Evolutionary conservation across 1,140 invertebrate species (phyloP).

Genomic region (Ceratina japonica): DNA sequence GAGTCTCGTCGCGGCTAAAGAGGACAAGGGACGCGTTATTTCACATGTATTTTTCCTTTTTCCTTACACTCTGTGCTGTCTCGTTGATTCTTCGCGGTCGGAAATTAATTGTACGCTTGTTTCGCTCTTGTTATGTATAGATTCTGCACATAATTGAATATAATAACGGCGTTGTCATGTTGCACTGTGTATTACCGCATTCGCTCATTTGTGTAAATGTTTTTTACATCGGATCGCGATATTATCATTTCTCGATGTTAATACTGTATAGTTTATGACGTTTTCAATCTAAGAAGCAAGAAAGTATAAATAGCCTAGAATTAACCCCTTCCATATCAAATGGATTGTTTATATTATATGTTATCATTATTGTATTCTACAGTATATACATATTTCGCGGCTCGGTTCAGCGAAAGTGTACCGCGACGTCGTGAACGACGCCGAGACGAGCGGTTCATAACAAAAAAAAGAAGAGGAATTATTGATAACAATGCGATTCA

Average conservation of each 20-base stretch:
- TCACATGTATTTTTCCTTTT: background rate
- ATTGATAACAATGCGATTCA: slow-evolving; percentile 64
- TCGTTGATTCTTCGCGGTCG: slow-evolving; percentile 41
- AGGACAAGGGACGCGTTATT: background rate
- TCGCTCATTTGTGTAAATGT: slow-evolving; percentile 67
- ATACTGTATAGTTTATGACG: slow-evolving; percentile 77
- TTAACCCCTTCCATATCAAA: slow-evolving; percentile 66
- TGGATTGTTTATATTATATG: slow-evolving; percentile 72
- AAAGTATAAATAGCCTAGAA: slow-evolving; percentile 69
- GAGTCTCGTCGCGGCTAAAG: background rate
- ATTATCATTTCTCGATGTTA: slow-evolving; percentile 70
- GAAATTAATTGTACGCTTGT: slow-evolving; percentile 61
- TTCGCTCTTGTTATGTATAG: slow-evolving; percentile 71
- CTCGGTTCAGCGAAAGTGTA: slow-evolving; percentile 61
- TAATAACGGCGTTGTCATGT: slow-evolving; percentile 61
- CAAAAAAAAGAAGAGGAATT: slow-evolving; percentile 51
- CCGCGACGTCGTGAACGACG: slow-evolving; percentile 8
- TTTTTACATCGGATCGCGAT: slow-evolving; percentile 63
- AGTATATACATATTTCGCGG: slow-evolving; percentile 69
- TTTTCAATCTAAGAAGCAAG: slow-evolving; percentile 65
- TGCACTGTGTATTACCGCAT: slow-evolving; percentile 67
- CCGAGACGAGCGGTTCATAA: background rate
- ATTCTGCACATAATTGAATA: slow-evolving; percentile 68
- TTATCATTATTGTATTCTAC: slow-evolving; percentile 73
- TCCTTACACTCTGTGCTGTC: background rate